Percentiles rank a stretch among this genome's conserved stretches.
phyloP scores from a whole-genome alignment of 2,888 invertebrate species.

The Aspidiotus destructor region DNA sequence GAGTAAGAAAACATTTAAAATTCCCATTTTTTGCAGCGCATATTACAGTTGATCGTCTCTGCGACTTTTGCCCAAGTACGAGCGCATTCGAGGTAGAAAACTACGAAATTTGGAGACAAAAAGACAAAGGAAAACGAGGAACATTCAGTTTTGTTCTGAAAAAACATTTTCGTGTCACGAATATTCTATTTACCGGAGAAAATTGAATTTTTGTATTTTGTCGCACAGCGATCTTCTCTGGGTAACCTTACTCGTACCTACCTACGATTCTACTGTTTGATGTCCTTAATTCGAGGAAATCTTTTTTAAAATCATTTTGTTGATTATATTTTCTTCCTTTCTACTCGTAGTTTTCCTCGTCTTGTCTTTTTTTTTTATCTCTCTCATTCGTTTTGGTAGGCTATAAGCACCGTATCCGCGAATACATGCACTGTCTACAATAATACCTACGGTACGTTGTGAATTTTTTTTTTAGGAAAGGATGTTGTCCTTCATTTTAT shows the following conservation, averaged over 20 bases:
- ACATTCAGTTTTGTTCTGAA: conserved; percentile 27
- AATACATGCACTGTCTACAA: no score
- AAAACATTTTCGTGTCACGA: conserved; percentile 24
- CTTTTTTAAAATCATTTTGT: conserved; percentile 5
- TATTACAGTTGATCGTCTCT: background rate
- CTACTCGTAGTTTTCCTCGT: background rate
- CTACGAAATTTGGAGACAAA: no score
- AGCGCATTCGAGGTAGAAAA: no score
- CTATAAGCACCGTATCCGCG: no score
- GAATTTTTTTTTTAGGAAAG: no score
- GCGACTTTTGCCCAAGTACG: no score
- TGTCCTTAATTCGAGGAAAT: background rate
- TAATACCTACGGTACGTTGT: no score
- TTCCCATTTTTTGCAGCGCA: background rate
- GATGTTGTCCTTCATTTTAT: no score
- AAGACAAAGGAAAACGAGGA: background rate
- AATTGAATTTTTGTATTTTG: conserved; percentile 24
- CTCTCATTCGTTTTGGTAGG: background rate
- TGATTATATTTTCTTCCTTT: background rate
- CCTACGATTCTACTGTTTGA: background rate
- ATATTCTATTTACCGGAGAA: conserved; percentile 24
- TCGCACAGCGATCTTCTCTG: conserved; percentile 7
- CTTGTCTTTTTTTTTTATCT: background rate
- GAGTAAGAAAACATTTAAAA: background rate
- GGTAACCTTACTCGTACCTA: background rate